Base-by-base conservation (phyloP, 2,113 vertebrate species). In the Harpagus bidentatus region DNA sequence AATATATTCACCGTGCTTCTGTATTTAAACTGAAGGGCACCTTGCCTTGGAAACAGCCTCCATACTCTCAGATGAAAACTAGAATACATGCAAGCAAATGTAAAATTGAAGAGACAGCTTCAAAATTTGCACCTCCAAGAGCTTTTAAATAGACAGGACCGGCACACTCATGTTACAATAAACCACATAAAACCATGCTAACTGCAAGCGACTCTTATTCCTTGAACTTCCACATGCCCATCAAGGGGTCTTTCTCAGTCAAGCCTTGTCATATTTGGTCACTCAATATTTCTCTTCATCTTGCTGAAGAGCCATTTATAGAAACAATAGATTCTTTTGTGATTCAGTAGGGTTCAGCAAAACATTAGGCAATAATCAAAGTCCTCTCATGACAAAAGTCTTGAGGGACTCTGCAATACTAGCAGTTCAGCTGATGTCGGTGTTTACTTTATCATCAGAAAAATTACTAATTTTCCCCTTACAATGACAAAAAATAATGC, bases 11-110 rank as follows among this genome's bases (percentile, higher is more conserved):
- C 28, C 7, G 11, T 52, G 40, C 19, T 77, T 83, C 78, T 90
- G 72, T 91, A 82, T 94, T 85, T 79, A 80, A 90, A 82, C 38
- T 76, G 92, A 97, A 97, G 91, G 95, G 92, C 92, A 95, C 93
- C 91, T 97, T 97, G 67, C 73, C 66, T 81, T 88, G 71, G 55
- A 95, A 88, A 71, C 21, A 62, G n/a, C 48, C 58, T 96, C 53
- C 5, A 2, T 78, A 72, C 40, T 81, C 58, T 74, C 52, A 59
- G 14, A 82, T 83, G 67, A 93, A 96, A 96, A 86, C 23, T 15
- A 34, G 32, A 95, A 91, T 90, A 78, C 67, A 76, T 42, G 38
- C 26, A 95, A 92, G 56, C 72, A 94, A 88, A 91, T 29, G 73
- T 21, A 86, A 79, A 91, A 17, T 69, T 88, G 79, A 77, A 92